Conservation (phyloP, 2,797 vertebrate species). For the Sternarchorhynchus goeldii region DNA sequence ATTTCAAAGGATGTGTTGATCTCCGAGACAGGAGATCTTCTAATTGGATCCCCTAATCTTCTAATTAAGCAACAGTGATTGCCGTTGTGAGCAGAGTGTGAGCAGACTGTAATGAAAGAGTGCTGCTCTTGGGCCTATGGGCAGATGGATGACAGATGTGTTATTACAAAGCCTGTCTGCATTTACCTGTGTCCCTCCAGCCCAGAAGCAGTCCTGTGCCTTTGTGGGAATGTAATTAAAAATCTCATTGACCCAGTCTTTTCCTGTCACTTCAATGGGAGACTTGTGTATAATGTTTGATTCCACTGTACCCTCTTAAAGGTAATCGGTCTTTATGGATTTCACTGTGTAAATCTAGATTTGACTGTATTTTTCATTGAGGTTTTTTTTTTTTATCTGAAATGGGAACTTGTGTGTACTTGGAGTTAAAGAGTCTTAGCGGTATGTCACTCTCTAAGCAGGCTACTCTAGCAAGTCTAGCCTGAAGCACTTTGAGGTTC, state of each 20-base stretch:
- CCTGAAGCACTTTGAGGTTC: slow-evolving; percentile 19
- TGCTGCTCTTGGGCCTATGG: slow-evolving; percentile 61
- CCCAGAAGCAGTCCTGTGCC: slow-evolving; percentile 63
- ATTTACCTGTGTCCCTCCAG: slow-evolving; percentile 66
- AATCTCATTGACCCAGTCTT: slow-evolving; percentile 75
- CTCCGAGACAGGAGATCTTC: slow-evolving; percentile 73
- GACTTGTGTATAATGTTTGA: slow-evolving; percentile 49
- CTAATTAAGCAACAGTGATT: slow-evolving; percentile 78
- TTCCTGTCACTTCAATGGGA: slow-evolving; percentile 67
- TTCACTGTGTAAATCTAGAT: slow-evolving; percentile 30
- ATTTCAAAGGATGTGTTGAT: slow-evolving; percentile 74
- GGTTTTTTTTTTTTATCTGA: slow-evolving; percentile 40
- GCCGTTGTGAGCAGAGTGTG: slow-evolving; percentile 58
- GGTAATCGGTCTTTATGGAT: slow-evolving; percentile 16
- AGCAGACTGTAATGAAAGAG: slow-evolving; percentile 67
- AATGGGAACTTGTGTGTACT: slow-evolving; percentile 32
- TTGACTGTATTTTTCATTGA: slow-evolving; percentile 30
- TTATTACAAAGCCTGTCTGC: slow-evolving; percentile 66
- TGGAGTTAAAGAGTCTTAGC: slow-evolving; percentile 30
- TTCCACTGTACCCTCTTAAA: slow-evolving; percentile 45
- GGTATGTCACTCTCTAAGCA: slow-evolving; percentile 33
- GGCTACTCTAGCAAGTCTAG: slow-evolving; percentile 19
- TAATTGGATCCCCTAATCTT: slow-evolving; percentile 82
- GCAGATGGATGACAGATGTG: slow-evolving; percentile 58
- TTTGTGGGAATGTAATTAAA: slow-evolving; percentile 76